Percentiles rank a stretch among this genome's conserved stretches.
phyloP scores from a whole-genome alignment of 2,888 invertebrate species.

The Cordilura impudica region DNA sequence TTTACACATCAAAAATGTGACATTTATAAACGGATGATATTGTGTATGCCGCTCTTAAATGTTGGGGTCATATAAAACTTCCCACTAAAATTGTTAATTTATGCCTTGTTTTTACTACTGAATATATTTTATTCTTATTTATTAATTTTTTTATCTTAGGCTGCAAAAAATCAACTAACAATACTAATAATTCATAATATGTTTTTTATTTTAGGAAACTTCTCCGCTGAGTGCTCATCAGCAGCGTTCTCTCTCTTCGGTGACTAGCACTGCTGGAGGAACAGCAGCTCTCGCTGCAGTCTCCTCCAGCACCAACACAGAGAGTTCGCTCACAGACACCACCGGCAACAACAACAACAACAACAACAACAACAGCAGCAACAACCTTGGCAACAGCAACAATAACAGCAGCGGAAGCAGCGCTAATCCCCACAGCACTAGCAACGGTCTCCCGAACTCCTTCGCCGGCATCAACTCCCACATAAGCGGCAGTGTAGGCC shows the following conservation, averaged over 20 bases:
- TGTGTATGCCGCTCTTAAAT: no score
- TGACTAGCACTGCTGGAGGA: conserved; percentile 68
- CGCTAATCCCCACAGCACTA: conserved; percentile 58
- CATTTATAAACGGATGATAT: no score
- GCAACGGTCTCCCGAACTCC: conserved; percentile 56
- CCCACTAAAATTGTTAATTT: no score
- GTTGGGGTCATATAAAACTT: no score
- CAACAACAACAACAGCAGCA: conserved; percentile 38
- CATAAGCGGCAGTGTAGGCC: conserved; percentile 15
- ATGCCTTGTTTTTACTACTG: no score
- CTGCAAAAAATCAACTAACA: neutral
- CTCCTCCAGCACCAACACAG: conserved; percentile 64
- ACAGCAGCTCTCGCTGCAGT: conserved; percentile 66
- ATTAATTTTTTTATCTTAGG: no score
- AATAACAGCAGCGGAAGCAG: conserved; percentile 49
- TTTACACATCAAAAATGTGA: no score
- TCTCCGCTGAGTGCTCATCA: conserved; percentile 76
- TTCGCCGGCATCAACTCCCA: conserved; percentile 59
- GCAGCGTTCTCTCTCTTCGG: conserved; percentile 69
- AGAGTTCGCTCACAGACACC: conserved; percentile 54
- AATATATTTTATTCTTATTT: no score
- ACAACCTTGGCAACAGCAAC: conserved; percentile 57
- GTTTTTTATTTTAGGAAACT: conserved; percentile 70
- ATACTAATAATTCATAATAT: no score
- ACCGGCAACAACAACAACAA: conserved; percentile 58